Evolutionary conservation across 2,888 invertebrate genomes (phyloP), one percentile per base, ranked within the genome.

Genomic region (Dyspetes luteomarginatus): DNA sequence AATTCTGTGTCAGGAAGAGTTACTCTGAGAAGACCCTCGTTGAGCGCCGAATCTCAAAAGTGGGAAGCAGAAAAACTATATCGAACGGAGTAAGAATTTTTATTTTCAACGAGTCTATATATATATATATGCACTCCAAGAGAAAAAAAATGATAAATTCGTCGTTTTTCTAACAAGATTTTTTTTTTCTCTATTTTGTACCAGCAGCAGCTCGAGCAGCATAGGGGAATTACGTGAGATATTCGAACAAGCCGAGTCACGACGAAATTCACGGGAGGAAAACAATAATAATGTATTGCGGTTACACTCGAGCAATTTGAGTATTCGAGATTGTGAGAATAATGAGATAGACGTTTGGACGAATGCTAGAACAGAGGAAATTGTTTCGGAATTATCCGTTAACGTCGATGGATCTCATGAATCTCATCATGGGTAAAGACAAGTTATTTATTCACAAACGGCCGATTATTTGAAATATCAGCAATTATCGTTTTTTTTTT

Each of bases 1-100:
- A 91, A 90, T 74, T 90, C 91, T 22, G 87, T 91, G 62, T 88
- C 89, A 36, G 91, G 91, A 71, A 89, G 89, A 78, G 86, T 90
- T 65, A 88, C 88, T n/a, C 56, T 89, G 12, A 88, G 91, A 78
- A 89, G 91, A 64, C 90, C 91, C 3, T 91, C 91, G 3, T 83
- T 91, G 52, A 88, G 83, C 71, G 87, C 84, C 78, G 91, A 91
- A 41, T 84, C 84, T 12, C 88, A 88, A 50, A 89, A 88, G 56
- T 87, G 85, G 85, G 91, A 91, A 67, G 81, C 62, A 41, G 91
- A 91, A 24, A 90, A 89, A 68, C 67, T 90, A 64, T 87, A 89
- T 67, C 87, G 88, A 77, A 86, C 90, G 30, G 90, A 91, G 90
- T 91, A 82, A 85, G 90, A n/a, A n/a, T 64, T 4, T 45, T 36